Evolutionary conservation across 2,797 vertebrate genomes (phyloP), one percentile per base, ranked within the genome.

Genomic region (Ciconia nigra): DNA sequence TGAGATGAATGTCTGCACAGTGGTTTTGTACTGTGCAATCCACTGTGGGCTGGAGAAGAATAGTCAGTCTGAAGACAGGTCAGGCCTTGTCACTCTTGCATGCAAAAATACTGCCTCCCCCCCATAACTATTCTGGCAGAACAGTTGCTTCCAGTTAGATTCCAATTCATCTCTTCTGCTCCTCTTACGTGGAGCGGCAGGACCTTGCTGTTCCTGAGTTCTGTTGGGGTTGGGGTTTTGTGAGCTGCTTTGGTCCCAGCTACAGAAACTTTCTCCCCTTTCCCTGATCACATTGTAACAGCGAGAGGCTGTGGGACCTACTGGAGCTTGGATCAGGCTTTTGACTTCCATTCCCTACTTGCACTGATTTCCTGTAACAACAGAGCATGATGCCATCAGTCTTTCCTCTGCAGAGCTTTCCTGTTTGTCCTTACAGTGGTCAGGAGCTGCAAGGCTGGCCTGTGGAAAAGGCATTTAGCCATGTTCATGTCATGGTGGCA

Each of bases 1-100:
- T 5, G 3, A 76, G 52, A n/a, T 31, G 7, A 82, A 16, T 13
- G 17, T 22, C 37, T 49, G 21, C 46, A 19, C 1, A 0, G 57
- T 52, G 35, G 33, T 83, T 44, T 51, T 73, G 33, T 35, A 33
- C 49, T 0, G 0, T 31, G 26, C 4, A 0, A 15, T 39, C 42
- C 21, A 3, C 35, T 79, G 33, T 52, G 31, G 26, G 13, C 37
- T 46, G 26, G 41, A 83, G 61, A 42, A 31, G 54, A 89, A 14
- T 9, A 76, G 52, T 51, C 28, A 24, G 26, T 25, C 69, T 51
- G 58, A 61, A 88, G 42, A 41, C 37, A 47, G 41, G 35, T 35
- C 46, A 51, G 58, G 39, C 41, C 35, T 74, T 51, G 62, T 31
- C 47, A 15, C 19, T 76, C 52, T 17, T 46, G 52, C 19, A 2